A percentile compares a stretch with the other conserved stretches of the same genome.
Conservation (phyloP, 1,140 invertebrate genomes). For the Dendrolimus kikuchii region DNA sequence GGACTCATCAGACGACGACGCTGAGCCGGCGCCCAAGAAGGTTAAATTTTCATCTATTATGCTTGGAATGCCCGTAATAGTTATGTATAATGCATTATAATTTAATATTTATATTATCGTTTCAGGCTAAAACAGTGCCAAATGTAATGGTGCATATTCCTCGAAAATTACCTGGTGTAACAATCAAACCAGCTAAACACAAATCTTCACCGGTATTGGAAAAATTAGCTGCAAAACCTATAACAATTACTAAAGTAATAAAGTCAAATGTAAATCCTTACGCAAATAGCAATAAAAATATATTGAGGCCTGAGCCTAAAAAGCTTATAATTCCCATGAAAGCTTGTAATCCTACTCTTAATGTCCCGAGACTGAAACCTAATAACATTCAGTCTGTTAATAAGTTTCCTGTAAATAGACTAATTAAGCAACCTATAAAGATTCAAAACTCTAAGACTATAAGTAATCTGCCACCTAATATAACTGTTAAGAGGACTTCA, state of each 20-base stretch:
- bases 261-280: slow-evolving; percentile 15
- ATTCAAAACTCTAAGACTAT: slow-evolving; percentile 9
- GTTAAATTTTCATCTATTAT: slow-evolving; percentile 13
- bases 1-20: slow-evolving; percentile 58
- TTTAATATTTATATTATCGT: slow-evolving; percentile 11
- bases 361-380: slow-evolving; percentile 7
- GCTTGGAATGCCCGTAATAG: too few relatives aligned
- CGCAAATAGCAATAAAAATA: slow-evolving; percentile 12
- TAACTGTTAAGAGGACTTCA: slow-evolving; percentile 39
- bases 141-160: slow-evolving; percentile 63
- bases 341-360: slow-evolving; percentile 18
- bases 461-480: slow-evolving; percentile 37
- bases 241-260: slow-evolving; percentile 19
- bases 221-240: slow-evolving; percentile 8
- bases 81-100: not conserved
- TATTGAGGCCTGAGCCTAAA: slow-evolving; percentile 3
- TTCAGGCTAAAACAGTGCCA: slow-evolving; percentile 42
- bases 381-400: not conserved
- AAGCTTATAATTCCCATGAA: slow-evolving; percentile 11
- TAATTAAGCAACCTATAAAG: slow-evolving; percentile 8
- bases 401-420: not conserved
- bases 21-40: slow-evolving; percentile 51
- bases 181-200: slow-evolving; percentile 31
- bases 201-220: slow-evolving; percentile 6
- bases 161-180: slow-evolving; percentile 30